Evolutionary conservation across 2,888 invertebrate species (phyloP).

Genomic region (Hyppa rectilinea): DNA sequence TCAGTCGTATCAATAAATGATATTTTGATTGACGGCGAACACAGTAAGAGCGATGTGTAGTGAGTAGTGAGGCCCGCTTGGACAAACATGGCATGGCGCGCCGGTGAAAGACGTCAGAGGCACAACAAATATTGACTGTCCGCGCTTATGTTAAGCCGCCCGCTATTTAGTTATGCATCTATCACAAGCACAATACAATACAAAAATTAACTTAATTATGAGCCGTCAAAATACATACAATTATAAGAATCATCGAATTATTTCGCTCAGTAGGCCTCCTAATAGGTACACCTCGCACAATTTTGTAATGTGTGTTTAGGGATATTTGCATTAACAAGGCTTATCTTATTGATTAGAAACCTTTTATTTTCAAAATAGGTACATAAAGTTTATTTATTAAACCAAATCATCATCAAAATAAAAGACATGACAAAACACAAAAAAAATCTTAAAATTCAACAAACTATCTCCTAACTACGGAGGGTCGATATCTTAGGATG

Average conservation of each 20-base stretch:
- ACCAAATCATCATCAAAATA: not conserved
- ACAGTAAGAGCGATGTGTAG: constrained; percentile 38
- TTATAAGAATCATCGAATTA: constrained; percentile 20
- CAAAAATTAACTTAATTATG: constrained; percentile 59
- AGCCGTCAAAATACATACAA: constrained; percentile 31
- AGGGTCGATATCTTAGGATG: not conserved
- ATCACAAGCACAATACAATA: constrained; percentile 60
- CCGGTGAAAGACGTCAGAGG: constrained; percentile 74
- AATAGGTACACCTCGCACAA: constrained; percentile 10
- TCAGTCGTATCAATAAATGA: constrained; percentile 51
- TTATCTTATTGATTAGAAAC: constrained; percentile 26
- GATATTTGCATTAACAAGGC: constrained; percentile 15
- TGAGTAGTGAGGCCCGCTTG: constrained; percentile 48
- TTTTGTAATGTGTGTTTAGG: not conserved
- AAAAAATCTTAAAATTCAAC: not conserved
- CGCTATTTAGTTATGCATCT: constrained; percentile 56
- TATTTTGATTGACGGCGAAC: constrained; percentile 50
- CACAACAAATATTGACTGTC: constrained; percentile 77
- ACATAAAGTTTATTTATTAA: not conserved
- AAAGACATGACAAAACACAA: not conserved
- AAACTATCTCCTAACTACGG: not conserved
- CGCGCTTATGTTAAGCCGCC: constrained; percentile 68
- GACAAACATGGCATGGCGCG: constrained; percentile 41
- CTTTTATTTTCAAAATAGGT: constrained; percentile 22
- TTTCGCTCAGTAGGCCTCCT: constrained; percentile 5